Base-by-base conservation (phyloP, 2,797 vertebrate genomes). In the Streptopelia turtur region DNA sequence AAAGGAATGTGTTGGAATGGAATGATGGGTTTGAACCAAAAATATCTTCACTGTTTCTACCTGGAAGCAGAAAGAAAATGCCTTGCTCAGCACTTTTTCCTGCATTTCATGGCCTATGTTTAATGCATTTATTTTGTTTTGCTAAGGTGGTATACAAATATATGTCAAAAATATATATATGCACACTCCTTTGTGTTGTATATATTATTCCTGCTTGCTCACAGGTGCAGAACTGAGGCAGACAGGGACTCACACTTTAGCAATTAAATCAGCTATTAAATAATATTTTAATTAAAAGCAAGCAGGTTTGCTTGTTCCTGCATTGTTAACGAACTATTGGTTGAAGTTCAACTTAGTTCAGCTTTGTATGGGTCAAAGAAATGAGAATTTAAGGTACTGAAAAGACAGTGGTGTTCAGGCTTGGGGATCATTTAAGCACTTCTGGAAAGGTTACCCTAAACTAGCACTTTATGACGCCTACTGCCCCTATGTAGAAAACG, bases 1-100 rank as follows among this genome's bases (percentile, higher is more conserved):
- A 74, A 96, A 97, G 94, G 92, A 96, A 87, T 87, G 77, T 75
- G 63, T 97, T 97, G 92, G 80, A 97, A 96, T 61, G 89, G 92
- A 94, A 93, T 77, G 56, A 90, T 93, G 17, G 60, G 71, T 82
- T 91, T 71, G 92, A 79, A 71, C 41, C 81, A 90, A 78, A 83
- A 92, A 74, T 89, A 69, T 61, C 74, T 84, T 52, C 4, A 4
- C 71, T 71, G 35, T 93, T 92, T 85, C 80, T 69, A 16, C 70
- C 65, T 50, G 69, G 55, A 82, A 66, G 45, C 21, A 47, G 56
- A 70, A n/a, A 16, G 71, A 74, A 87, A 71, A 68, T 27, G 39
- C 31, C 78, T 77, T 53, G 59, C 35, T 91, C 25, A 93, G 63
- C 37, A 4, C 8, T 69, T 33, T 81, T 18, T 12, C 9, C 64